Base-by-base conservation (phyloP, 2,888 invertebrate genomes). In the Cryptocephalus moraei region DNA sequence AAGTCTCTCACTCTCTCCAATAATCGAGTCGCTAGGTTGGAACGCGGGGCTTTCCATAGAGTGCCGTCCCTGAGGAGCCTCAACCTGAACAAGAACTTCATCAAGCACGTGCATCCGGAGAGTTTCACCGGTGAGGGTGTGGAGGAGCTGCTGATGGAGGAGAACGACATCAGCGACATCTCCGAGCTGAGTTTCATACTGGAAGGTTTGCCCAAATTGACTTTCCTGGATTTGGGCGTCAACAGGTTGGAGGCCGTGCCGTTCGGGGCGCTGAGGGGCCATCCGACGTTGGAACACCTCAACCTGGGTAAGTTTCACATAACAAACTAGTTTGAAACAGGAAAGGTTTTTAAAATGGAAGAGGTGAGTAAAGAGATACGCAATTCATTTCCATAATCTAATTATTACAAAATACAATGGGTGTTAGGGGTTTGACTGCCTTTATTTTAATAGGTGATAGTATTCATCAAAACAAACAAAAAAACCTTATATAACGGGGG, bases 11-110 rank as follows among this genome's bases (percentile, higher is more conserved):
- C 79, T 48, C 64, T 89, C 39, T 80, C 86, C 8, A 78, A 81
- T 56, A 90, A 90, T 64, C 75, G 79, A 40, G 86, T 90, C 40
- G 79, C 79, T 11, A 82, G 87, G 57, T 77, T 91, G 44, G 81
- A 83, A 51, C 82, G 86, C 59, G 88, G 89, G 1, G 85, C 91
- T 2, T 89, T 91, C 62, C 82, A 90, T 58, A 76, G 86, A 56
- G 80, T 89, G 1, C 86, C 89, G 0, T 78, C 78, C 51, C 66
- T 91, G 48, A 79, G 81, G 59, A 77, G 78, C 11, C 75, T 91
- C 10, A 85, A 89, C 65, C 71, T 91, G 52, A 89, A 86, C 63
- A 78, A 82, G 56, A 91, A 91, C 64, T 74, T 77, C 45, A 79
- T 91, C 41, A 77, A 80, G 44, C 79, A 84, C 58, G 81, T 91